phyloP scores from a whole-genome alignment of 2,888 invertebrate species.

The Caenorhabditis sp. region DNA sequence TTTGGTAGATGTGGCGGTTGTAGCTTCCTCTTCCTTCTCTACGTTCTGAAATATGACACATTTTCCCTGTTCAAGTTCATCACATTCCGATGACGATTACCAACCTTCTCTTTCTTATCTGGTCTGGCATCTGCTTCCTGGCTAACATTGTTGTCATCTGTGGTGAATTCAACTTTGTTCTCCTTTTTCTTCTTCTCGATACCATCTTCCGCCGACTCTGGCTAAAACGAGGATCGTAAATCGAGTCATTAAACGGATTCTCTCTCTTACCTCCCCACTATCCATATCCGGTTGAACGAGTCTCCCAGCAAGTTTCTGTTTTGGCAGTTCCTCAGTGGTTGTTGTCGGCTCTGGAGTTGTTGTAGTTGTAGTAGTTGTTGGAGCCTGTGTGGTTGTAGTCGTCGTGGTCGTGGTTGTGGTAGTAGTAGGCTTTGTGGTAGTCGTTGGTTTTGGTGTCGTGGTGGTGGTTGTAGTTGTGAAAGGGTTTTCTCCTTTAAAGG shows the following conservation, averaged over 20 bases:
- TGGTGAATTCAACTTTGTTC: constrained; percentile 58
- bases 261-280: constrained; percentile 55
- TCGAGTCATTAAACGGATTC: constrained; percentile 34
- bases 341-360: constrained; percentile 48
- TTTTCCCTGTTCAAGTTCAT: no score
- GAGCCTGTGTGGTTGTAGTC: constrained; percentile 35
- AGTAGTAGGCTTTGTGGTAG: constrained; percentile 42
- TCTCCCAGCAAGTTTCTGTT: constrained; percentile 56
- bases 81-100: not conserved
- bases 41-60: constrained; percentile 1
- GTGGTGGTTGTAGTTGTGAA: constrained; percentile 64
- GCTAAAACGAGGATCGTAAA: constrained; percentile 57
- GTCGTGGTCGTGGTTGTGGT: constrained; percentile 49
- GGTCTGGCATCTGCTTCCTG: constrained; percentile 48
- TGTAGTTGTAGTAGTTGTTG: constrained; percentile 37
- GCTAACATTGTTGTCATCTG: constrained; percentile 58
- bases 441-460: constrained; percentile 40
- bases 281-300: constrained; percentile 64
- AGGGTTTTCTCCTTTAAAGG: constrained; percentile 68
- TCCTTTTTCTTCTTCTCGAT: constrained; percentile 46
- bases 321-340: constrained; percentile 51
- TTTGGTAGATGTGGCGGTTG: not conserved
- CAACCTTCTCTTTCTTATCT: constrained; percentile 32
- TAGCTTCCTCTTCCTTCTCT: constrained; percentile 9
- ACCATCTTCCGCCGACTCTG: constrained; percentile 51